Evolutionary conservation across 2,888 invertebrate species (phyloP).

Genomic region (Andrena chrysosceles): DNA sequence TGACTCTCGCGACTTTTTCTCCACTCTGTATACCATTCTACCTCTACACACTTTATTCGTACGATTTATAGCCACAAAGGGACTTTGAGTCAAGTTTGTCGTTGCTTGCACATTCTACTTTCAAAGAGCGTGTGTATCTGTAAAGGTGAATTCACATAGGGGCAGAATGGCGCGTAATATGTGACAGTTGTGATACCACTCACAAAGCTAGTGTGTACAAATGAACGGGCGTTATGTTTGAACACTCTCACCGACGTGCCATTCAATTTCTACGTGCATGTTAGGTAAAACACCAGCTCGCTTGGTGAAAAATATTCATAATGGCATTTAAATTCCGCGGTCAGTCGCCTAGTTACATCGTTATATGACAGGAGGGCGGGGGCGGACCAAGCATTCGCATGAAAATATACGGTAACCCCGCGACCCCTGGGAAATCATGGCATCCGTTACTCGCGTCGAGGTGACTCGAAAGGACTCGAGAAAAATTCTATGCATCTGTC

Average conservation of each 20-base stretch:
- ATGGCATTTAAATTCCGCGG: conserved; percentile 61
- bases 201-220: no score
- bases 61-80: neutral
- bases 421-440: conserved; percentile 72
- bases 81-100: neutral
- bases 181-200: no score
- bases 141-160: neutral
- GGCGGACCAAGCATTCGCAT: conserved; percentile 58
- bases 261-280: no score
- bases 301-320: conserved; percentile 59
- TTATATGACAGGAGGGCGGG: conserved; percentile 50
- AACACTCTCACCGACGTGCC: no score
- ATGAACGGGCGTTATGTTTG: no score
- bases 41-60: neutral
- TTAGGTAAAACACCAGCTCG: neutral
- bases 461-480: conserved; percentile 54
- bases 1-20: neutral
- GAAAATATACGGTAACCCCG: conserved; percentile 67
- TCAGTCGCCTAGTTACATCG: conserved; percentile 52
- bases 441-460: conserved; percentile 67
- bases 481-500: conserved; percentile 72
- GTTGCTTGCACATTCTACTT: neutral
- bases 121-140: neutral
- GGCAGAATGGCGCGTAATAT: no score
- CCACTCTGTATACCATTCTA: neutral